Conservation (phyloP, 2,113 vertebrate genomes). For the Trochalopteron elliotii region DNA sequence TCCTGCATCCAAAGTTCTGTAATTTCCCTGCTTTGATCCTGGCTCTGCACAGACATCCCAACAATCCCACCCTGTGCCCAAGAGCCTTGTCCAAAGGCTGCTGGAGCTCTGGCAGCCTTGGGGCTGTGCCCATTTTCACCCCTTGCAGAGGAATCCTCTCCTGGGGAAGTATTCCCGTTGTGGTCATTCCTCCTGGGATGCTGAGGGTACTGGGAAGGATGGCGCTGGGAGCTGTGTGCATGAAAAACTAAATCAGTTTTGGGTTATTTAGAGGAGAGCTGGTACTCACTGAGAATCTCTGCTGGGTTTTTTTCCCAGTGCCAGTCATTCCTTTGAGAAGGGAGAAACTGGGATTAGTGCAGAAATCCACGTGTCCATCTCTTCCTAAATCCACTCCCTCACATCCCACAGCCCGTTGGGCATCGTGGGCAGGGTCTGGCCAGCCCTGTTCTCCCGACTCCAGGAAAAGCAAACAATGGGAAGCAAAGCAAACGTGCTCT, state of each 20-base stretch:
- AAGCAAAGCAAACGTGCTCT: background rate
- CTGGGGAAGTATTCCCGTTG: rapidly evolving
- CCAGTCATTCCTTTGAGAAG: background rate
- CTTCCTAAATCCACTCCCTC: background rate
- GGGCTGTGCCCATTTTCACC: background rate
- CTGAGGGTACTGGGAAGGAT: background rate
- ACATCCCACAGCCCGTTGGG: background rate
- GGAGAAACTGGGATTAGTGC: background rate
- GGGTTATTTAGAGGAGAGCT: background rate
- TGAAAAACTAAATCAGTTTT: background rate
- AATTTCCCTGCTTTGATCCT: background rate
- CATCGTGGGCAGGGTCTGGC: background rate
- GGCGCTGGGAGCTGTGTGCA: rapidly evolving
- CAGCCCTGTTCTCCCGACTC: background rate
- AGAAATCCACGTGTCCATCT: background rate
- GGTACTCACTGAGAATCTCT: background rate
- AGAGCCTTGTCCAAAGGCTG: background rate
- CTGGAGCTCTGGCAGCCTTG: background rate
- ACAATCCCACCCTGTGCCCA: background rate
- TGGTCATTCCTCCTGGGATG: background rate
- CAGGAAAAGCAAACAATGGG: background rate
- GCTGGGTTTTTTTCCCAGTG: background rate
- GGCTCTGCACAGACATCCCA: background rate
- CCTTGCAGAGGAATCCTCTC: background rate
- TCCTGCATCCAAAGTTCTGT: background rate